Evolutionary conservation across 2,797 vertebrate species (phyloP).

Genomic region (Gymnoscopelus microlampas): DNA sequence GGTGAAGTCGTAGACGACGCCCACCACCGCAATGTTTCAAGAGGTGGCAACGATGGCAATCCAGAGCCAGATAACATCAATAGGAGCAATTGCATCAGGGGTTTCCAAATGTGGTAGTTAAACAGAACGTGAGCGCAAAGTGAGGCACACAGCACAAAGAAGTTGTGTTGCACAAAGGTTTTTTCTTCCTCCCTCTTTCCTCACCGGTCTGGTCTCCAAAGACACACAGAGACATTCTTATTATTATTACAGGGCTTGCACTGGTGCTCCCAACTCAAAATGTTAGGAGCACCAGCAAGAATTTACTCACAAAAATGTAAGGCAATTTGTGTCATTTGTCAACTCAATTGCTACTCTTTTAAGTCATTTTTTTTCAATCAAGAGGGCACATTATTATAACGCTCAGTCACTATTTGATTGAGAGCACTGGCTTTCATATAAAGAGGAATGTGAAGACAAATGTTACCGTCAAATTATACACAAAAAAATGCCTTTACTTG

Average conservation of each 20-base stretch:
- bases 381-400: not conserved
- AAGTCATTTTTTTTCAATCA: not conserved
- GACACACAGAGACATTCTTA: no score
- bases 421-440: not conserved
- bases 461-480: constrained; percentile 1
- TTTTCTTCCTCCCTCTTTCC: no score
- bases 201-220: no score
- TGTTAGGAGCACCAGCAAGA: no score
- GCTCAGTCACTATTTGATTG: not conserved
- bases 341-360: not conserved
- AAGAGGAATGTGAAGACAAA: not conserved
- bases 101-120: not conserved
- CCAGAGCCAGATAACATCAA: constrained; percentile 89
- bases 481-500: constrained; percentile 5
- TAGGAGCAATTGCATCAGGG: no score
- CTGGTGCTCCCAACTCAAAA: no score
- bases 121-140: no score
- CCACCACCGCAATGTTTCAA: constrained; percentile 91
- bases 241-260: no score
- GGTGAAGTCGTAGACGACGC: constrained; percentile 90
- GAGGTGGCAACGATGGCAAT: constrained; percentile 92
- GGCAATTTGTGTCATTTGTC: not conserved
- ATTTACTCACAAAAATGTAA: no score
- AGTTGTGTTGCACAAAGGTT: no score
- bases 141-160: no score